phyloP scores from a whole-genome alignment of 1,140 invertebrate genomes.

The Drosophila orosa region DNA sequence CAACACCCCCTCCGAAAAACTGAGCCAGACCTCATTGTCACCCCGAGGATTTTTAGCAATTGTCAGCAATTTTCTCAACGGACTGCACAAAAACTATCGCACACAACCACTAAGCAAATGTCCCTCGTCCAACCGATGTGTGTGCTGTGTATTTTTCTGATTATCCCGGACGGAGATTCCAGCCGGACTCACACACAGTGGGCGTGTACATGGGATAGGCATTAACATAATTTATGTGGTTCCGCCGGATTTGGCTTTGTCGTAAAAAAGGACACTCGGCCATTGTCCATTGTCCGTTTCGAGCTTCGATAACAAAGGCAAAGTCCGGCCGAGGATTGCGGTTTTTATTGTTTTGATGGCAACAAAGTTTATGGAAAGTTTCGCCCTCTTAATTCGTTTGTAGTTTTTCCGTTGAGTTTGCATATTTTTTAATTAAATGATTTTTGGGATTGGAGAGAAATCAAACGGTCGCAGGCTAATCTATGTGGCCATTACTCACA shows the following conservation, averaged over 20 bases:
- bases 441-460: constrained; percentile 50
- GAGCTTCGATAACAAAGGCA: constrained; percentile 77
- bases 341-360: constrained; percentile 84
- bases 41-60: constrained; percentile 71
- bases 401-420: constrained; percentile 82
- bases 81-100: constrained; percentile 68
- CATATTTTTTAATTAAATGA: constrained; percentile 83
- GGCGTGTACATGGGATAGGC: constrained; percentile 79
- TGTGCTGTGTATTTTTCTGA: constrained; percentile 80
- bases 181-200: constrained; percentile 55
- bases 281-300: constrained; percentile 79
- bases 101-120: constrained; percentile 71
- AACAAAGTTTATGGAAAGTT: constrained; percentile 83
- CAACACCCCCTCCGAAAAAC: constrained; percentile 9
- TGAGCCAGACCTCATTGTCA: constrained; percentile 33
- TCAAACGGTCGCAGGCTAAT: constrained; percentile 70
- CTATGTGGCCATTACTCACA: constrained; percentile 63
- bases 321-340: constrained; percentile 55
- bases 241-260: constrained; percentile 81
- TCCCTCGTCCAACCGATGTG: constrained; percentile 53
- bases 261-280: constrained; percentile 78
- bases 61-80: constrained; percentile 79
- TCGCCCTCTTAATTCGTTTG: constrained; percentile 63
- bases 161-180: constrained; percentile 58
- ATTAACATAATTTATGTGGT: constrained; percentile 84